Conservation (phyloP, 2,113 vertebrate genomes). For the Salvelinus alpinus region DNA sequence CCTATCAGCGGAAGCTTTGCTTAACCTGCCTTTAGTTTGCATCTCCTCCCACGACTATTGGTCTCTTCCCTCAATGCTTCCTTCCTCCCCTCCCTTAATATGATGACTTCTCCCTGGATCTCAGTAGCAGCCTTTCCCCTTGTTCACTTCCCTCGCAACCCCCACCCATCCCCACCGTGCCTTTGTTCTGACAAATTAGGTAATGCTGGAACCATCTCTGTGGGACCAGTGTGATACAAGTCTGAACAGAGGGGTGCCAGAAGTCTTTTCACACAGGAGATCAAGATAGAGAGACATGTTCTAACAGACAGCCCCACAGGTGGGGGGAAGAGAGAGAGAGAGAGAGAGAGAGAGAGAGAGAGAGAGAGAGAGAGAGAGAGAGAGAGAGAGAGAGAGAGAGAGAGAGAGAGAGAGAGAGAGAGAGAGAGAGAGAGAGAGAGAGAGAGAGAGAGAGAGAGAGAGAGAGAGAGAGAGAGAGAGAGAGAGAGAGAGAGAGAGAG, state of each 20-base stretch:
- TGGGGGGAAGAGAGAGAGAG: conserved; percentile 1
- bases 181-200: conserved; percentile 70
- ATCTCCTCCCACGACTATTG: conserved; percentile 33
- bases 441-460: no score
- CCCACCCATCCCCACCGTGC: conserved; percentile 36
- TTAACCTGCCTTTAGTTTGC: conserved; percentile 38
- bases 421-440: neutral
- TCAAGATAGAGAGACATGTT: conserved; percentile 72
- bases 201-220: conserved; percentile 69
- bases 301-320: conserved; percentile 57
- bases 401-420: neutral
- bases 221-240: conserved; percentile 66
- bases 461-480: neutral
- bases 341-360: neutral
- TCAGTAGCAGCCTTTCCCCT: conserved; percentile 29
- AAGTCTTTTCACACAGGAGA: conserved; percentile 70
- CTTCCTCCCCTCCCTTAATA: conserved; percentile 18
- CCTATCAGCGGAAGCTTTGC: conserved; percentile 16
- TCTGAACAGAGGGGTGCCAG: conserved; percentile 70
- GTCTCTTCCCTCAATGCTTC: conserved; percentile 26
- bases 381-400: conserved; percentile 6
- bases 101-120: conserved; percentile 2
- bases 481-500: no score
- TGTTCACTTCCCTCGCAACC: conserved; percentile 1
- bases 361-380: neutral